These are phyloP conservation scores for Agapostemon virescens DNA, from an alignment of 2,888 invertebrate species.

Conservation along the genomic window DNA sequence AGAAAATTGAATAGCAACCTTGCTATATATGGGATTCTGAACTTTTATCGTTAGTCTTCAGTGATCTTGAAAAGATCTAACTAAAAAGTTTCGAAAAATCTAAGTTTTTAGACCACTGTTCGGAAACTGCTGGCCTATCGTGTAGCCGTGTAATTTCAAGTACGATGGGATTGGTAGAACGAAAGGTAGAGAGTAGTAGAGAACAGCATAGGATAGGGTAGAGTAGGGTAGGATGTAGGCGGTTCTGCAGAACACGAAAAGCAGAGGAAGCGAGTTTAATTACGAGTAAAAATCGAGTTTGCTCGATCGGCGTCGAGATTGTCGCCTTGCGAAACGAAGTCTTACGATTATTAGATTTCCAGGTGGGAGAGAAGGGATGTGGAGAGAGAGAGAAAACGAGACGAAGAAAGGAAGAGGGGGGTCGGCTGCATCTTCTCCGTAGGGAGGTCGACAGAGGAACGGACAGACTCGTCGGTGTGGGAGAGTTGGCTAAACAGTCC, in stretches of 20 bases:
- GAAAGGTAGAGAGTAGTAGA: not conserved
- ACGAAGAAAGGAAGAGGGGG: not conserved
- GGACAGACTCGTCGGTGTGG: constrained; percentile 36
- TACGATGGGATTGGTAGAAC: not conserved
- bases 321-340: constrained; percentile 65
- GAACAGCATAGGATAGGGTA: constrained; percentile 3
- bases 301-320: constrained; percentile 65
- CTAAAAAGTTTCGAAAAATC: not conserved
- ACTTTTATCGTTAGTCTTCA: not conserved
- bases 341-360: constrained; percentile 65
- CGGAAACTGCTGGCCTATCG: not conserved
- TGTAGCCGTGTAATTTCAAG: constrained; percentile 33
- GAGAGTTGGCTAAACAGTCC: constrained; percentile 61
- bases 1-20: not conserved
- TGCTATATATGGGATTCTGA: not conserved
- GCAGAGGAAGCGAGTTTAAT: constrained; percentile 60
- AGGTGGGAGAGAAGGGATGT: constrained; percentile 20
- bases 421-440: constrained; percentile 22
- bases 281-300: constrained; percentile 68
- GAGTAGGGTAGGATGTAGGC: constrained; percentile 19
- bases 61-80: not conserved
- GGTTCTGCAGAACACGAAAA: constrained; percentile 21
- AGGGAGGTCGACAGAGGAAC: constrained; percentile 36
- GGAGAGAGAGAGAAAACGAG: not conserved
- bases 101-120: not conserved